phyloP scores from a whole-genome alignment of 1,140 invertebrate species.

The Wiebesia pumilae region DNA sequence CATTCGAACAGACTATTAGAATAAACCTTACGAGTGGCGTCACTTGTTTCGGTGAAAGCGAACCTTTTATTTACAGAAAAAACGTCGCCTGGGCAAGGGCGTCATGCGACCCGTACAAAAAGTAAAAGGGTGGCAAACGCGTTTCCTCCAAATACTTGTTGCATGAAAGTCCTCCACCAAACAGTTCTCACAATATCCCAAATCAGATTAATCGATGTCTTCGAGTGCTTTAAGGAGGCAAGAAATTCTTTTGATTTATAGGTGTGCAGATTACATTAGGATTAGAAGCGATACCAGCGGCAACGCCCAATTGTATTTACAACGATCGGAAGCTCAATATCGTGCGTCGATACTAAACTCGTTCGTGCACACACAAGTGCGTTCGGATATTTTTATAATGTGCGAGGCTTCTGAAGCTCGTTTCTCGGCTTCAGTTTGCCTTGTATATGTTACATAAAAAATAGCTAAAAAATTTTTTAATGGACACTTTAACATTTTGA shows the following conservation, averaged over 20 bases:
- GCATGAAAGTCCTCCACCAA: neutral
- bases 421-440: neutral
- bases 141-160: constrained; percentile 30
- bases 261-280: constrained; percentile 34
- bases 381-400: neutral
- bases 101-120: neutral
- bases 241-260: constrained; percentile 43
- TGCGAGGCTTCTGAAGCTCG: neutral
- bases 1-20: neutral
- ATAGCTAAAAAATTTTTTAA: neutral
- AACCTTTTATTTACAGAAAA: neutral
- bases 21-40: neutral
- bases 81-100: neutral
- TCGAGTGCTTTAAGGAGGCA: neutral
- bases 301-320: constrained; percentile 18
- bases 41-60: neutral
- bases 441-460: too few species aligned
- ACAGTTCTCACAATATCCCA: neutral
- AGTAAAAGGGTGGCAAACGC: neutral
- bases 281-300: constrained; percentile 12
- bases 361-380: too few species aligned
- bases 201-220: constrained; percentile 29
- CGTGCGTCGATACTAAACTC: neutral
- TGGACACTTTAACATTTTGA: neutral
- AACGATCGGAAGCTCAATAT: constrained; percentile 36